phyloP scores from a whole-genome alignment of 2,797 vertebrate genomes.

The Phrynocephalus guinanensis region DNA sequence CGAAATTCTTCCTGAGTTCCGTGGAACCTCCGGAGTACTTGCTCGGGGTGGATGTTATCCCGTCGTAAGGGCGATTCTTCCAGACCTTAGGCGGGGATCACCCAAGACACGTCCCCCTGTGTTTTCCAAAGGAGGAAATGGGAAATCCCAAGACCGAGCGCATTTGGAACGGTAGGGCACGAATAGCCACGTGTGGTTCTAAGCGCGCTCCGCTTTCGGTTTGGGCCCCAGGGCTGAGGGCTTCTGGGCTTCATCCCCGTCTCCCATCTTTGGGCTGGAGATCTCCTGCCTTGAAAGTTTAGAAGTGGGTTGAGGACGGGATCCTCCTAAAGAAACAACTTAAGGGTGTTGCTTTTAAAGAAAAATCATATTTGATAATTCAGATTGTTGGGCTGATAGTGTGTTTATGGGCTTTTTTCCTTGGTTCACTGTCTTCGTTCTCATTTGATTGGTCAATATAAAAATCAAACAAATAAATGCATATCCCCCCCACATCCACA shows the following conservation, averaged over 20 bases:
- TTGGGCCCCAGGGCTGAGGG: not conserved
- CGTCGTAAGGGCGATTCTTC: too few species aligned
- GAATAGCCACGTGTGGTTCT: not conserved
- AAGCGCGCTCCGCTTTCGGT: not conserved
- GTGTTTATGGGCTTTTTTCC: too few species aligned
- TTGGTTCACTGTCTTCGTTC: too few species aligned
- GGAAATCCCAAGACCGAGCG: not conserved
- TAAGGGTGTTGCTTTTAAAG: constrained; percentile 14
- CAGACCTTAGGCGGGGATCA: too few species aligned
- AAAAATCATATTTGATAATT: too few species aligned
- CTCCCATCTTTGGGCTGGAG: too few species aligned
- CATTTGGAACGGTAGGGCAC: not conserved
- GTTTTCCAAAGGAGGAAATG: not conserved
- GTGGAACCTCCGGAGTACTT: not conserved
- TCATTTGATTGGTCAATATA: too few species aligned
- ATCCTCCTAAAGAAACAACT: constrained; percentile 5
- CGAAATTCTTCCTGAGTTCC: not conserved
- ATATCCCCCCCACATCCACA: too few species aligned
- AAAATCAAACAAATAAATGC: too few species aligned
- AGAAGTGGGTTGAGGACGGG: not conserved
- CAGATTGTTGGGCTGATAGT: too few species aligned
- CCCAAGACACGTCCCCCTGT: constrained; percentile 24
- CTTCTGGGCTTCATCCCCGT: too few species aligned
- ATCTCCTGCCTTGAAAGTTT: not conserved
- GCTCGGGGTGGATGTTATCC: not conserved